Evolutionary conservation across 2,888 invertebrate species (phyloP), one percentile per base, ranked within the genome.

Genomic region (Ichneumon xanthorius): DNA sequence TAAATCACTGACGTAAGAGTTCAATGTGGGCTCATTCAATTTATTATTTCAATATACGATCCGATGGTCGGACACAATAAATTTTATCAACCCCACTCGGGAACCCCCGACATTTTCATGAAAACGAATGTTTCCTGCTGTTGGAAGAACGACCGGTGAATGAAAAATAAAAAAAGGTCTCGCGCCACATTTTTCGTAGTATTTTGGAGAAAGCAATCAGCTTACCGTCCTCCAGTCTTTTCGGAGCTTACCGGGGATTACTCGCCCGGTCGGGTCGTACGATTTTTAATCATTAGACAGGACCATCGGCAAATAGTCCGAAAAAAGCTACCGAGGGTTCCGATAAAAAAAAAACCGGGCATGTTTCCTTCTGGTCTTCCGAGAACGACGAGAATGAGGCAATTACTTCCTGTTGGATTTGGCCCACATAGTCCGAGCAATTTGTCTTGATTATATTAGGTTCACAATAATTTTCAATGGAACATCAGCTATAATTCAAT

Each of bases 211-310:
- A 77, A 65, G n/a, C 71, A 61, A 33, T 30, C 53, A 19, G 14
- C 53, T 53, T 48, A 40, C 55, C 22, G 67, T 67, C 58, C 33
- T 72, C 14, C 45, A 45, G 45, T 55, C 75, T 75, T 22, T 26
- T 22, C 45, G n/a, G 45, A 16, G 40, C 58, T 63, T 61, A 53
- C 19, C 16, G 19, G 70, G 70, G 58, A 63, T 75, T 75, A 70
- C 30, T 70, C 48, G 22, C 9, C 33, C 26, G 61, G 19, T 22
- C 22, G 30, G 30, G 70, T 53, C 53, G 19, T 40, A 70, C 68
- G 16, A 79, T 79, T 83, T 83, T 79, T 83, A 68, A 79, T 75
- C 79, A 75, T 83, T 75, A 70, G 63, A 63, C 50, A 4, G 58
- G 61, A 55, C 33, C 61, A 61, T 22, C 40, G 22, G 53, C 40